These are phyloP conservation scores for Heterodera schachtii DNA, from an alignment of 1,140 invertebrate species.

Conservation along the genomic window DNA sequence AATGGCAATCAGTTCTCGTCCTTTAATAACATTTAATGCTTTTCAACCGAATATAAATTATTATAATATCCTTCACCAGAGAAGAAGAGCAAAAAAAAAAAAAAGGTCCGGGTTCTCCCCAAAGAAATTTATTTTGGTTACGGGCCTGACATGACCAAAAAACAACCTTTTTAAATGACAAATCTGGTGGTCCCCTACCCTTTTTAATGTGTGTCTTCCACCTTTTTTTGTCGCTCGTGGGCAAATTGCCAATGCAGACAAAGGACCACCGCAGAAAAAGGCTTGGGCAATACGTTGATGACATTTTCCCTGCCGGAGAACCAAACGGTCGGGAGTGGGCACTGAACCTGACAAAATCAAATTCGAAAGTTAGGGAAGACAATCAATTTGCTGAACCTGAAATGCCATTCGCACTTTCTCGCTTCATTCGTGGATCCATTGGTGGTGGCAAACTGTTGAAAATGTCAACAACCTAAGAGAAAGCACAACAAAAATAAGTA, in stretches of 20 bases:
- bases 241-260: conserved; percentile 18
- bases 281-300: conserved; percentile 6
- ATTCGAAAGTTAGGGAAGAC: neutral
- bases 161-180: neutral
- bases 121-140: too few relatives aligned
- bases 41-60: too few relatives aligned
- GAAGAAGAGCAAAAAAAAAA: too few relatives aligned
- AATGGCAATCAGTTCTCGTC: conserved; percentile 14
- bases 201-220: neutral
- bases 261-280: conserved; percentile 21
- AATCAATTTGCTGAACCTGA: neutral
- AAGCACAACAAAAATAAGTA: neutral
- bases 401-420: neutral
- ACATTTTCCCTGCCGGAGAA: conserved; percentile 6
- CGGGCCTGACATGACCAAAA: too few relatives aligned
- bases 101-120: too few relatives aligned
- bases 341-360: conserved; percentile 6
- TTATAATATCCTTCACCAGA: too few relatives aligned
- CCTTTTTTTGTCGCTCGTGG: neutral
- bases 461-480: conserved; percentile 25
- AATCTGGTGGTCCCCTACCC: too few relatives aligned
- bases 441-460: conserved; percentile 1
- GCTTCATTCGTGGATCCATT: neutral
- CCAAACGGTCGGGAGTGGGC: neutral
- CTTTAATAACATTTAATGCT: too few relatives aligned